Evolutionary conservation across 2,113 vertebrate genomes (phyloP), one percentile per base, ranked within the genome.

Genomic region (Nanorana parkeri): DNA sequence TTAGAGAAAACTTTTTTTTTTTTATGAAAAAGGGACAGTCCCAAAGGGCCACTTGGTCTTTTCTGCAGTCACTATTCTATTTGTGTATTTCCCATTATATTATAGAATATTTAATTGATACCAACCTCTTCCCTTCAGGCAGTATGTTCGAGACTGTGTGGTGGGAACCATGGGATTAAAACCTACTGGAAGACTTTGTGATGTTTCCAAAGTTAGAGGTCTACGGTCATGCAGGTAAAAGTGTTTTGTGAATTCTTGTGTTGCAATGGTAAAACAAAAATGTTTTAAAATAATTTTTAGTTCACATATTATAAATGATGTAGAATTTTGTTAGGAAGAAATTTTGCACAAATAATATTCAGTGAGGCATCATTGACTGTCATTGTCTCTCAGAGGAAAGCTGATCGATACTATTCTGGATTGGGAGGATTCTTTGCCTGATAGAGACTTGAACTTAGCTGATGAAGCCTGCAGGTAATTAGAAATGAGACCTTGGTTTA

Each of bases 161-260:
- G 98, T 97, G 21, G 97, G 97, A 16, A 96, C 95, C 86, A 99
- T 99, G 97, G 98, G 98, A 26, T 93, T 99, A 80, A 99, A 98
- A 85, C 93, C 95, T 0, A 98, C 98, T 0, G 98, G 98, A 0
- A 92, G 96, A 51, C 88, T 95, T 85, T 99, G 98, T 78, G 94
- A 96, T 0, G 92, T 95, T 78, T 91, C 95, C n/a, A 97, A 98
- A 83, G 95, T 94, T 20, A 91, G 97, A 69, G 97, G 98, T 23
- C 95, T 99, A 8, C 76, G 97, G 76, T 93, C 95, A 47, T 99
- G 98, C 95, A 96, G 97, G 98, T 98, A 83, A 13, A 77, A 58
- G 13, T 13, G 8, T 1, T 47, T 10, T 47, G 5, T 1, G 13
- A 10, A 6, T 36, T 47, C 1, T 1, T 47, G 41, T 47, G 5